Evolutionary conservation across 2,113 vertebrate species (phyloP).

Genomic region (Miniopterus natalensis): DNA sequence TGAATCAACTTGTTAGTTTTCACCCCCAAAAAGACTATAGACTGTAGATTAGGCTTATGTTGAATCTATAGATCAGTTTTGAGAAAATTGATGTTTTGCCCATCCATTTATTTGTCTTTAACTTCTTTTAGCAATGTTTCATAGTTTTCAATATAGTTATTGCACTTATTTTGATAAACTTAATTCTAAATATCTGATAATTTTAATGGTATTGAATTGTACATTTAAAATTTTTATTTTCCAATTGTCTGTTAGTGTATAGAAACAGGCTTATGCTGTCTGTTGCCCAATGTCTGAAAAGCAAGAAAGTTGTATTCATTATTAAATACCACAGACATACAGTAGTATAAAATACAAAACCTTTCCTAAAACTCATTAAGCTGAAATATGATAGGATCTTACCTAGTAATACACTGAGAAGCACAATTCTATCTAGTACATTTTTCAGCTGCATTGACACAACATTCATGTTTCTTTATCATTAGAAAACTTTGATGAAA

Average conservation of each 20-base stretch:
- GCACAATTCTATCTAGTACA: neutral
- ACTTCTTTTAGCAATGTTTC: conserved; percentile 17
- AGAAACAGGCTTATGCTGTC: neutral
- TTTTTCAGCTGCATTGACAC: neutral
- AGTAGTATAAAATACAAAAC: neutral
- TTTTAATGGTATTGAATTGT: conserved; percentile 9
- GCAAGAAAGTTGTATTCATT: neutral
- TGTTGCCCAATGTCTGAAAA: neutral
- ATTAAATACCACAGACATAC: neutral
- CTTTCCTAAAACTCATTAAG: neutral
- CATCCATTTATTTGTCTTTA: neutral
- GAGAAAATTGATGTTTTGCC: neutral
- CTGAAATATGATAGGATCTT: neutral
- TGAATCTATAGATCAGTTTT: conserved; percentile 7
- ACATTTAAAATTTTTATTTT: neutral
- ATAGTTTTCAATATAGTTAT: neutral
- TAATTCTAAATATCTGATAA: conserved; percentile 37
- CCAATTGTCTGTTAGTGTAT: neutral
- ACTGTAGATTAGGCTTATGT: neutral
- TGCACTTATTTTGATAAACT: neutral
- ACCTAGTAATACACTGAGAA: neutral
- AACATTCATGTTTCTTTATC: neutral
- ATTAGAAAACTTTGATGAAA: neutral
- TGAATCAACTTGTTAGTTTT: neutral
- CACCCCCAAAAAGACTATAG: neutral